A percentile compares a stretch with the other conserved stretches of the same genome.
These are phyloP conservation scores for Hirtodrosophila histrioides DNA, from an alignment of 2,888 invertebrate species.

Conservation along the genomic window DNA sequence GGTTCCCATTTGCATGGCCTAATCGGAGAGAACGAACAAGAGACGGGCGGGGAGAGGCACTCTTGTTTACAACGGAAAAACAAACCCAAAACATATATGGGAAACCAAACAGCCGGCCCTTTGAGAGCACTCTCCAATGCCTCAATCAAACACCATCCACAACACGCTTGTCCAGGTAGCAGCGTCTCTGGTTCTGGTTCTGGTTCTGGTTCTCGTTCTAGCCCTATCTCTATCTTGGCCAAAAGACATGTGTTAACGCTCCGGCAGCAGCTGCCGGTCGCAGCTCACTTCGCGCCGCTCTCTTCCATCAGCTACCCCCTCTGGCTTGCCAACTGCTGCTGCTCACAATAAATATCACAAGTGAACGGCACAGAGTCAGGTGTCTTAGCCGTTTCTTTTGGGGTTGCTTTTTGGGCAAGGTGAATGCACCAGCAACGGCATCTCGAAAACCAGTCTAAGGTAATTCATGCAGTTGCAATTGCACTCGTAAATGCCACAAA, in stretches of 20 bases:
- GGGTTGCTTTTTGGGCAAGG: conserved; percentile 67
- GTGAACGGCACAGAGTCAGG: conserved; percentile 64
- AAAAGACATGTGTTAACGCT: conserved; percentile 38
- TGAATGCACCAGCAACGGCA: conserved; percentile 62
- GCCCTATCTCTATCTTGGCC: conserved; percentile 24
- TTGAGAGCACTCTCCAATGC: neutral
- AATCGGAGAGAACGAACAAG: conserved; percentile 41
- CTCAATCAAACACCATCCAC: conserved; percentile 35
- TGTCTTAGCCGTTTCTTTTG: conserved; percentile 40
- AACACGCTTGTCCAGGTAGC: conserved; percentile 40
- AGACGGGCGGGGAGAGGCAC: conserved; percentile 1
- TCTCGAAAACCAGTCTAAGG: conserved; percentile 47
- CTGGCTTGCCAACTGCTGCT: conserved; percentile 39
- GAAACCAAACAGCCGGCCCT: conserved; percentile 33
- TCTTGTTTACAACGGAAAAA: conserved; percentile 73
- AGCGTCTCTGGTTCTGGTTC: conserved; percentile 11
- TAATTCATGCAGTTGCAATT: conserved; percentile 59
- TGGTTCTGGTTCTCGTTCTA: neutral
- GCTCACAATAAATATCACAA: conserved; percentile 45
- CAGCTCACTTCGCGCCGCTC: conserved; percentile 19
- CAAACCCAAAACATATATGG: conserved; percentile 59
- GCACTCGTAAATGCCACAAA: conserved; percentile 51
- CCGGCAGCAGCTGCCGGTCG: conserved; percentile 43
- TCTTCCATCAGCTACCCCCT: neutral
- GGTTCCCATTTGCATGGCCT: conserved; percentile 59